These are phyloP conservation scores for Petrocephalus sullivani DNA, from an alignment of 2,797 vertebrate genomes.

Conservation along the genomic window DNA sequence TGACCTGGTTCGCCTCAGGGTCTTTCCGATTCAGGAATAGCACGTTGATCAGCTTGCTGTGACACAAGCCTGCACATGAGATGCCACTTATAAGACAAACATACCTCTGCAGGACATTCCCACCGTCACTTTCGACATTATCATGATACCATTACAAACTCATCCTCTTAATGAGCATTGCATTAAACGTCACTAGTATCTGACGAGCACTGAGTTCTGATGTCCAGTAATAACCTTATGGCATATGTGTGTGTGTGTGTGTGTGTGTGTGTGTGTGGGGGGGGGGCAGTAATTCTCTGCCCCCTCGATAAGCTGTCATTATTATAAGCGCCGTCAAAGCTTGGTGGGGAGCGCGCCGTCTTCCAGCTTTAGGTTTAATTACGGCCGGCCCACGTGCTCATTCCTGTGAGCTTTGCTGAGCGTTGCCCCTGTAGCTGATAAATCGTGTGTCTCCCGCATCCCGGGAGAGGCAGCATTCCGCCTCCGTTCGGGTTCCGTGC, in stretches of 20 bases:
- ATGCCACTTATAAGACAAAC: not conserved
- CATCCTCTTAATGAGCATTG: not conserved
- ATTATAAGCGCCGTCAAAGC: not conserved
- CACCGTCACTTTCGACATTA: not conserved
- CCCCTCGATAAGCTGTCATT: constrained; percentile 5
- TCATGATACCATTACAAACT: not conserved
- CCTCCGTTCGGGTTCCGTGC: not conserved
- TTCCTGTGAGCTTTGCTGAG: constrained; percentile 10
- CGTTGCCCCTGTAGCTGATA: constrained; percentile 15
- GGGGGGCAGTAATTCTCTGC: not conserved
- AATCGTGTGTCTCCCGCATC: constrained; percentile 19
- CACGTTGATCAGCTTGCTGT: not conserved
- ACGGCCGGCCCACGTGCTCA: not conserved
- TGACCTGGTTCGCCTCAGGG: not conserved
- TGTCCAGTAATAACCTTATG: not conserved
- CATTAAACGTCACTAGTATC: not conserved
- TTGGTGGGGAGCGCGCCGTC: not conserved
- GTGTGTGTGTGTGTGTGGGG: not conserved
- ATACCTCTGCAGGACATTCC: not conserved
- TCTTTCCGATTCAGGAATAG: constrained; percentile 1
- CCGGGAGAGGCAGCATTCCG: not conserved
- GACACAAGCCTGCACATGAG: not conserved
- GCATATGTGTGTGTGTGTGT: not conserved
- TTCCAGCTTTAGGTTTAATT: constrained; percentile 20
- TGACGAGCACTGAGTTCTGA: not conserved